A percentile compares a stretch with the other conserved stretches of the same genome.
These are phyloP conservation scores for Brachionichthys hirsutus DNA, from an alignment of 2,113 vertebrate species.

Conservation along the genomic window DNA sequence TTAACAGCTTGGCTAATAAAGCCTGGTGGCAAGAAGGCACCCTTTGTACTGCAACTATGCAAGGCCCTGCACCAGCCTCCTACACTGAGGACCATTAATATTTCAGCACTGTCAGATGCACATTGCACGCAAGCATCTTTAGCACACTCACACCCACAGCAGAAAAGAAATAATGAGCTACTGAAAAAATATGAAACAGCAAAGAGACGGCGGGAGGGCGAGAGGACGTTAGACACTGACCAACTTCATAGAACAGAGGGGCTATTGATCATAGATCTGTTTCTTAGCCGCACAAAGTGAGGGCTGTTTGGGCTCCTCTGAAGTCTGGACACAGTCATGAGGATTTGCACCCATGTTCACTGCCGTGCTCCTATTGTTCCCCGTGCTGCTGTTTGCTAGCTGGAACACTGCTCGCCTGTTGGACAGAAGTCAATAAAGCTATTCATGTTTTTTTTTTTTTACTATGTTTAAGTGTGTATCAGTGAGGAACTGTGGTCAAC, in stretches of 20 bases:
- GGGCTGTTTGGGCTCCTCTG: constrained; percentile 67
- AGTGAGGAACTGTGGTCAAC: constrained; percentile 34
- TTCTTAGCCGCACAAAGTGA: constrained; percentile 69
- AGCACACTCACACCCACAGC: constrained; percentile 70
- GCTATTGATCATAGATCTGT: constrained; percentile 75
- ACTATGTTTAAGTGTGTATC: constrained; percentile 43
- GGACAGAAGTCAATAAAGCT: constrained; percentile 56
- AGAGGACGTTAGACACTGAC: constrained; percentile 54
- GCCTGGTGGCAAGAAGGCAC: constrained; percentile 72
- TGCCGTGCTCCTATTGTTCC: constrained; percentile 66
- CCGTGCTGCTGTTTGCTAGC: constrained; percentile 51
- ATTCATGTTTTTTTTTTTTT: constrained; percentile 58
- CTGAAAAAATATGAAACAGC: constrained; percentile 71
- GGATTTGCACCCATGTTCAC: constrained; percentile 67
- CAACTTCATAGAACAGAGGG: constrained; percentile 71
- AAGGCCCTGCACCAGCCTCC: constrained; percentile 74
- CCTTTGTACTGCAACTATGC: constrained; percentile 78
- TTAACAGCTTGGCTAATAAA: constrained; percentile 73
- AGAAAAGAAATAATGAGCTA: constrained; percentile 78
- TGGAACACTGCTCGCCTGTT: constrained; percentile 57
- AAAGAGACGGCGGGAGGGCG: constrained; percentile 42
- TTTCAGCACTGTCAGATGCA: constrained; percentile 76
- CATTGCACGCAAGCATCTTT: constrained; percentile 72
- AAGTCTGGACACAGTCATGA: constrained; percentile 68
- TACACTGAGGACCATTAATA: constrained; percentile 78